Base-by-base conservation (phyloP, 1,140 invertebrate species). In the Andrena cerasifolii region DNA sequence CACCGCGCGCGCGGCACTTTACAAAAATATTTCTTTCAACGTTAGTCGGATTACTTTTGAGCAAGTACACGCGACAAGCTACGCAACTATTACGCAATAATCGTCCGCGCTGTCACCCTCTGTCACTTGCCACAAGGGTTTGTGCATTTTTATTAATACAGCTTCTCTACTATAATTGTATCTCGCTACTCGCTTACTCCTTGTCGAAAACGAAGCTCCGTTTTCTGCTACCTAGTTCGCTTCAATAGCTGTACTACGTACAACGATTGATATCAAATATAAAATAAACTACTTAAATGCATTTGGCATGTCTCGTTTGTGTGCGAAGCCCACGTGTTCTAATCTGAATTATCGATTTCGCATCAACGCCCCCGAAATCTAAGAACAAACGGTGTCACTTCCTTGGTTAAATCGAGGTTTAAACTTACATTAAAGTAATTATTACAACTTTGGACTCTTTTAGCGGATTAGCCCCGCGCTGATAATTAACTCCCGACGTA, bases 211-310 rank as follows among this genome's bases (percentile, higher is more conserved):
- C 75, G 33, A 79, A 87, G 49, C 71, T 61, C 74, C 66, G 43
- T 43, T n/a, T 12, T 81, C 56, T 81, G 76, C 49, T n/a, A 58
- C 28, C 47, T 82, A 81, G 18, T 43, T 76, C 63, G 73, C 40
- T 53, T 47, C 51, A 21, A 56, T 45, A 73, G 47, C 63, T 53
- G 45, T 45, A 65, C 74, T 80, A 70, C 73, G 18, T 84, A 85
- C 47, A 83, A 16, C 71, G 75, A 83, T 75, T 59, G 16, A 82
- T 77, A 84, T 78, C 31, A 58, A 81, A 84, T 87, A 88, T 68
- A 87, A 85, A 84, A 86, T 88, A 88, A 85, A 54, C 79, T 85
- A 88, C 56, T 80, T 88, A 86, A 90, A 90, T 90, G 88, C 87
- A 90, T 89, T 90, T 89, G 88, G 88, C 89, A 88, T 89, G 86